Base-by-base conservation (phyloP, 1,140 invertebrate species). In the Bombus superbus region DNA sequence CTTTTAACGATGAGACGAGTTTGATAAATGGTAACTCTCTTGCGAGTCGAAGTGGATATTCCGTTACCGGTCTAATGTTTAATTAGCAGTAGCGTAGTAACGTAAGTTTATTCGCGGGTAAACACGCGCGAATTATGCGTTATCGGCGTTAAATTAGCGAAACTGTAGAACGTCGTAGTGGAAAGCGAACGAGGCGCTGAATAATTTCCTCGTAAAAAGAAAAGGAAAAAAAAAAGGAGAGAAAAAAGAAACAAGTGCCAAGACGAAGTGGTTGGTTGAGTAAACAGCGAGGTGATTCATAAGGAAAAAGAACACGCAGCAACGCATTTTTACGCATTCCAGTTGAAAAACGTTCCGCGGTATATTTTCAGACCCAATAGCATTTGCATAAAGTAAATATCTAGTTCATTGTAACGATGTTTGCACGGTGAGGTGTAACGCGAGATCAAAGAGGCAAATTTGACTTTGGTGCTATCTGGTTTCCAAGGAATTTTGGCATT, bases 371-470 rank as follows among this genome's bases (percentile, higher is more conserved):
- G 35, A 38, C 66, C 18, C 32, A 38, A 68, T 4, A 35, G 66
- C 9, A 68, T 68, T 68, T 68, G 66, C 66, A 68, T 68, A 68
- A 68, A 35, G 66, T 68, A 68, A 68, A 68, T 68, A 68, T 68
- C 66, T 68, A 68, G 32, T 18, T 18, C 66, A 68, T 68, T 68
- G 64, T 38, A 68, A 35, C 18, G 32, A 9, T 10, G 35, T 68
- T 68, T 68, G 15, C 32, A 68, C 18, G 32, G 66, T 8, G 35
- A 68, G 35, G 66, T 25, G 66, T 68, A 68, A 68, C 64, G n/a
- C 64, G 35, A 68, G 18, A 68, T 68, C 66, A 38, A 22, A 22
- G 32, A 68, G 35, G 18, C 35, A 68, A 68, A 68, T 38, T 68
- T 68, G 18, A 32, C 66, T 68, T 68, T 35, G 64, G 18, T 35